These are phyloP conservation scores for Aphaenogaster rudis DNA, from an alignment of 1,140 invertebrate genomes.

Conservation along the genomic window DNA sequence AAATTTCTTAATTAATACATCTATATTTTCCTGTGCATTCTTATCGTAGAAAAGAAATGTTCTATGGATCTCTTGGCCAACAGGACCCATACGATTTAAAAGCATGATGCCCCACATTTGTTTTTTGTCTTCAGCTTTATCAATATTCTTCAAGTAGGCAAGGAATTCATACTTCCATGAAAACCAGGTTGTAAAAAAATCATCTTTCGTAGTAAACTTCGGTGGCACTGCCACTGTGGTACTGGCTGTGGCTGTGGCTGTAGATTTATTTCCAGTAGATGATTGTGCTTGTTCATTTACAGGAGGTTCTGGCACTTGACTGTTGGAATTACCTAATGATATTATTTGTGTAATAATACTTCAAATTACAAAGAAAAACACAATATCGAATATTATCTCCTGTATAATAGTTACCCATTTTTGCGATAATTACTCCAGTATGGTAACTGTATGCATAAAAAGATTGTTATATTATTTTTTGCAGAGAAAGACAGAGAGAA, in stretches of 20 bases:
- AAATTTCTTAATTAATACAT: constrained; percentile 63
- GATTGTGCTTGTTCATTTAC: constrained; percentile 2
- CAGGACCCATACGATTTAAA: constrained; percentile 67
- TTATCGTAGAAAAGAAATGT: constrained; percentile 44
- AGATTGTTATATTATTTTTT: background rate
- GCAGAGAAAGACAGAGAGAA: background rate
- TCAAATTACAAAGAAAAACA: background rate
- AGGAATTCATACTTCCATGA: constrained; percentile 65
- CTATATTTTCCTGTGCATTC: constrained; percentile 30
- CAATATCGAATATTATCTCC: background rate
- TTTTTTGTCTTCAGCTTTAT: background rate
- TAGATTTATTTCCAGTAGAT: background rate
- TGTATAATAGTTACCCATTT: constrained; percentile 1
- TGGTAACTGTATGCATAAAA: background rate
- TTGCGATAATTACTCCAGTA: background rate
- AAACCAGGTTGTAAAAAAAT: constrained; percentile 50
- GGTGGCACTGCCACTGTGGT: background rate
- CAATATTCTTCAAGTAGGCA: background rate
- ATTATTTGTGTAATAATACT: background rate
- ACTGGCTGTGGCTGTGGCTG: background rate
- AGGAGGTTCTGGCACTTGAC: background rate
- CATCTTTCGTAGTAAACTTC: constrained; percentile 10
- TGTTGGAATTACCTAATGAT: background rate
- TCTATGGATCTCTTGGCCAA: constrained; percentile 47
- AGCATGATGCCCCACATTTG: constrained; percentile 32